These are phyloP conservation scores for Apistogramma diplotaenia DNA, from an alignment of 2,113 vertebrate genomes.

Conservation along the genomic window DNA sequence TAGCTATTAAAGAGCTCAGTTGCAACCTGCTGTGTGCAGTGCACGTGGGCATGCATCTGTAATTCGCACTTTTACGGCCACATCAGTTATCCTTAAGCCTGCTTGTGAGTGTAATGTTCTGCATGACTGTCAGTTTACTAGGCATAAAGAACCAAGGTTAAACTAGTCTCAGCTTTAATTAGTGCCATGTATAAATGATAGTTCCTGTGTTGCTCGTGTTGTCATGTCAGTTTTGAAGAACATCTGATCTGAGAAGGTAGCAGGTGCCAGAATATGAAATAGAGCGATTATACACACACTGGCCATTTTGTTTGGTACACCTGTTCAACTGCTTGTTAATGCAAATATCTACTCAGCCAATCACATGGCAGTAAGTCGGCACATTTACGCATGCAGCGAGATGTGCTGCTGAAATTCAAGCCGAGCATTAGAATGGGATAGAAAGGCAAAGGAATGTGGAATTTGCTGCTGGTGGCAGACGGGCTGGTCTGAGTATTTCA, in stretches of 20 bases:
- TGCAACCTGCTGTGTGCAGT: not conserved
- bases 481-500: not conserved
- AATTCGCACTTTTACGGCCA: not conserved
- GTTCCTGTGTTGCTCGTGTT: not conserved
- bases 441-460: not conserved
- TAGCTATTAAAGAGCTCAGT: conserved; percentile 44
- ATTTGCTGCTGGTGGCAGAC: not conserved
- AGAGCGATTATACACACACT: not conserved
- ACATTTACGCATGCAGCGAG: too few species aligned
- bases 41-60: not conserved
- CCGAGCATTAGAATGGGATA: too few species aligned
- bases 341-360: not conserved
- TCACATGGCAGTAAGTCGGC: not conserved
- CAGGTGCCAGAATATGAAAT: not conserved
- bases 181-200: not conserved
- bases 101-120: not conserved
- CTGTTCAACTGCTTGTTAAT: not conserved
- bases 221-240: not conserved
- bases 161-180: not conserved
- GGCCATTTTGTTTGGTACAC: not conserved
- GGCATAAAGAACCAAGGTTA: not conserved
- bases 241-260: not conserved
- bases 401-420: too few species aligned
- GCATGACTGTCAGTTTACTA: not conserved
- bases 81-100: not conserved